Conservation (phyloP, 2,113 vertebrate species). For the Macrotis lagotis region DNA sequence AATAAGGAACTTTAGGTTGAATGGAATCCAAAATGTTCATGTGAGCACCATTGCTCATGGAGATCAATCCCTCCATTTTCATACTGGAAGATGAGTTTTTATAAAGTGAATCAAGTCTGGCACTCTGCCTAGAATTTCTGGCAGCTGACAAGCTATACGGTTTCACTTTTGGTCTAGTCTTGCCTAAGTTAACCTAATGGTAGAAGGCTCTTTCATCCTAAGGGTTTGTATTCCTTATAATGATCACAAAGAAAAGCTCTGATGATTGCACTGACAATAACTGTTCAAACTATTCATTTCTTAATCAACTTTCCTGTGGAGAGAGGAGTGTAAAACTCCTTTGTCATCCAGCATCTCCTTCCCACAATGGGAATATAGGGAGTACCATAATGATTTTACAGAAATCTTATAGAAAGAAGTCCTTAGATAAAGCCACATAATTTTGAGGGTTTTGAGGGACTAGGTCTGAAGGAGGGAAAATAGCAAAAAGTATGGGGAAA, state of each 20-base stretch:
- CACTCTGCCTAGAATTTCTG: conserved; percentile 67
- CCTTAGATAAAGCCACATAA: neutral
- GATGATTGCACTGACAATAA: conserved; percentile 69
- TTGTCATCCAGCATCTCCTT: conserved; percentile 38
- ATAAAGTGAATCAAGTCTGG: conserved; percentile 73
- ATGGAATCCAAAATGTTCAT: conserved; percentile 43
- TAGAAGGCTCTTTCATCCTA: conserved; percentile 58
- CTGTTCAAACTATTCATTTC: conserved; percentile 22
- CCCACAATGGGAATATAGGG: neutral
- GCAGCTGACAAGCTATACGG: conserved; percentile 69
- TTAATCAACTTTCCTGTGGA: conserved; percentile 39
- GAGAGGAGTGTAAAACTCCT: conserved; percentile 49
- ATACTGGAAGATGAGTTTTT: conserved; percentile 75
- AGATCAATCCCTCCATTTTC: conserved; percentile 70
- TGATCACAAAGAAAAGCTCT: conserved; percentile 57
- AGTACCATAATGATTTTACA: neutral
- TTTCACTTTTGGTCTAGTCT: conserved; percentile 66
- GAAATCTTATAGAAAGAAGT: neutral
- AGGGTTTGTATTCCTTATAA: conserved; percentile 57
- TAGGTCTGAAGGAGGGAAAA: neutral
- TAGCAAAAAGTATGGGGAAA: neutral
- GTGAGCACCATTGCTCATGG: conserved; percentile 51
- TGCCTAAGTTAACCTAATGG: conserved; percentile 66
- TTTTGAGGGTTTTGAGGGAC: neutral
- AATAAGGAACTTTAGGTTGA: conserved; percentile 12